Conservation (phyloP, 2,888 invertebrate species). For the Drosophila picticornis region DNA sequence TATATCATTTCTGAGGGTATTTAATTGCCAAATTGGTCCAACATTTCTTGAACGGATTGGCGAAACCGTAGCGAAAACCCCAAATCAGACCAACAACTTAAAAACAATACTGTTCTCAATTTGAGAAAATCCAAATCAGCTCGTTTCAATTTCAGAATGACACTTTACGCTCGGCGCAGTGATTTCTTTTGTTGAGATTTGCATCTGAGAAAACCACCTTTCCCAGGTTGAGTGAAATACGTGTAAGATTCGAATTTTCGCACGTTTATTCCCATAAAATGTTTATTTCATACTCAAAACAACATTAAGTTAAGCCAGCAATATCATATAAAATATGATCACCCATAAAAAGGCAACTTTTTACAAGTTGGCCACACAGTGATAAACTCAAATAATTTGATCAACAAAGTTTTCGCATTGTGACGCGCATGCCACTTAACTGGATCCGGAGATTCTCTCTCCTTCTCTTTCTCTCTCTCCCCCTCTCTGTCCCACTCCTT, state of each 20-base stretch:
- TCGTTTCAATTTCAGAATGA: background rate
- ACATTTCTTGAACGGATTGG: background rate
- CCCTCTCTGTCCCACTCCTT: background rate
- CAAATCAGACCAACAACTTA: background rate
- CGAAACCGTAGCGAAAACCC: background rate
- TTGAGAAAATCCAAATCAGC: background rate
- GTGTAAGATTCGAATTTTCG: background rate
- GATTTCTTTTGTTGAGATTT: background rate
- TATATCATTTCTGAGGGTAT: background rate
- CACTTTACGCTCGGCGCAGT: background rate
- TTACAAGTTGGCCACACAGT: background rate
- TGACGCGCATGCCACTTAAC: constrained; percentile 47
- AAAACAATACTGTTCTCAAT: background rate
- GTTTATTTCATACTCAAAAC: background rate
- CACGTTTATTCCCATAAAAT: constrained; percentile 12
- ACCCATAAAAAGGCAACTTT: constrained; percentile 4
- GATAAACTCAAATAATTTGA: constrained; percentile 8
- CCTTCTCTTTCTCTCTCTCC: background rate
- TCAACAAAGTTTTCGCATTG: constrained; percentile 49
- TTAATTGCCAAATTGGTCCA: background rate
- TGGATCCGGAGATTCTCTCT: constrained; percentile 32
- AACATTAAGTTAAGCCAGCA: background rate
- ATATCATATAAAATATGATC: background rate
- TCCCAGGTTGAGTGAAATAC: background rate
- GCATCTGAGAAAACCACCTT: background rate